These are phyloP conservation scores for Liasis olivaceus DNA, from an alignment of 2,797 vertebrate species.

Conservation along the genomic window DNA sequence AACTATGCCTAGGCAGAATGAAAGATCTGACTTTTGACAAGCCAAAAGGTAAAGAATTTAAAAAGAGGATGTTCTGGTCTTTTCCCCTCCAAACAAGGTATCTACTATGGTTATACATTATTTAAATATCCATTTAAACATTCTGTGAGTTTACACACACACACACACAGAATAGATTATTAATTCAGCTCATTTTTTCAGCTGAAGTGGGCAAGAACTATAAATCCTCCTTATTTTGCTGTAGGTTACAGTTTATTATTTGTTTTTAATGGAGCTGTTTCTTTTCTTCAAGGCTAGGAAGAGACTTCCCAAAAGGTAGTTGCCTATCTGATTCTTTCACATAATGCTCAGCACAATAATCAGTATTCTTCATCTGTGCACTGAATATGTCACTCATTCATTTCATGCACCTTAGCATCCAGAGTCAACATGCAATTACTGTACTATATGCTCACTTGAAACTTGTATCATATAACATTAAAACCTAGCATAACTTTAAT, in stretches of 20 bases:
- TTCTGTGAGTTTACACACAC: not conserved
- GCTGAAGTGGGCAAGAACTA: not conserved
- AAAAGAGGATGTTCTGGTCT: not conserved
- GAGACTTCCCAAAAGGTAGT: fast-evolving
- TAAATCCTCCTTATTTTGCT: not conserved
- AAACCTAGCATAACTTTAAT: not conserved
- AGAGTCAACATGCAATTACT: not conserved
- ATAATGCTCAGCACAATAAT: not conserved
- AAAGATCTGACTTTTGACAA: not conserved
- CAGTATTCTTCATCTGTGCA: not conserved
- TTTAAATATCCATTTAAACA: not conserved
- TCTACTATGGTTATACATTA: not conserved
- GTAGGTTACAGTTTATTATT: not conserved
- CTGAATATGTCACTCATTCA: not conserved
- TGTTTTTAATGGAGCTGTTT: not conserved
- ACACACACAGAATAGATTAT: not conserved
- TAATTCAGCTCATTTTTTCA: not conserved
- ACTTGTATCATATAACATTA: fast-evolving
- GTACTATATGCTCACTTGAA: not conserved
- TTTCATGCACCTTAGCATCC: not conserved
- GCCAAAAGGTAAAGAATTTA: not conserved
- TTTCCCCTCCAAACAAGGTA: not conserved
- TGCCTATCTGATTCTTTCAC: not conserved
- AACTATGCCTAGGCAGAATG: not conserved
- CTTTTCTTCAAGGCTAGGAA: not conserved